Evolutionary conservation across 2,888 invertebrate species (phyloP), one percentile per base, ranked within the genome.

Genomic region (Vesta saturnalis): DNA sequence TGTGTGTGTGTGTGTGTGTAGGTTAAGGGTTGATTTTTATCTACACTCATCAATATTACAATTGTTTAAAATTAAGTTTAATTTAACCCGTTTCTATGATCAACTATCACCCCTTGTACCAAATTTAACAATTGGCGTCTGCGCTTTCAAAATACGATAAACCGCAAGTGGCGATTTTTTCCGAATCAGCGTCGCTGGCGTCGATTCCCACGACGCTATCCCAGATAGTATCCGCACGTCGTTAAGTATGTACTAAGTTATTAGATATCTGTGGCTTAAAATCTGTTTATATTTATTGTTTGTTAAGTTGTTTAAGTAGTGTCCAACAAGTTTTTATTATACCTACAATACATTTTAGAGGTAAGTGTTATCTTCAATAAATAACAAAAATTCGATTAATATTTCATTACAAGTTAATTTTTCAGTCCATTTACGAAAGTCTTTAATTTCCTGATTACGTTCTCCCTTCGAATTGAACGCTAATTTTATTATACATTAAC

Each of bases 161-260:
- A 78, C 68, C 59, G 68, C 60, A 70, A 58, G 66, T 64, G 69
- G 57, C 63, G 68, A 60, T 60, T 58, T 66, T 66, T 67, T 66
- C 69, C 70, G 70, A 70, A 73, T 79, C 83, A 81, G 83, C 84
- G 84, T 85, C 84, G 83, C 79, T 79, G 83, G 81, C 82, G 84
- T 82, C 77, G 77, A 81, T 80, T 84, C 82, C 85, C 82, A 84
- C 78, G 73, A 74, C 77, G 77, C 80, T 76, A 73, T 76, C 72
- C 75, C 75, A 73, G 72, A 72, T 79, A 79, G 73, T 77, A 75
- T 78, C 77, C 77, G 77, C 77, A 76, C 76, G 77, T 78, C 77
- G 74, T 80, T 76, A 78, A 12, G 19, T 8, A 19, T 52, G 21
- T 19, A 52, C 19, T 52, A 21, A 52, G 18, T 52, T 52, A 21